Conservation (phyloP, 2,113 vertebrate genomes). For the Pionites leucogaster region DNA sequence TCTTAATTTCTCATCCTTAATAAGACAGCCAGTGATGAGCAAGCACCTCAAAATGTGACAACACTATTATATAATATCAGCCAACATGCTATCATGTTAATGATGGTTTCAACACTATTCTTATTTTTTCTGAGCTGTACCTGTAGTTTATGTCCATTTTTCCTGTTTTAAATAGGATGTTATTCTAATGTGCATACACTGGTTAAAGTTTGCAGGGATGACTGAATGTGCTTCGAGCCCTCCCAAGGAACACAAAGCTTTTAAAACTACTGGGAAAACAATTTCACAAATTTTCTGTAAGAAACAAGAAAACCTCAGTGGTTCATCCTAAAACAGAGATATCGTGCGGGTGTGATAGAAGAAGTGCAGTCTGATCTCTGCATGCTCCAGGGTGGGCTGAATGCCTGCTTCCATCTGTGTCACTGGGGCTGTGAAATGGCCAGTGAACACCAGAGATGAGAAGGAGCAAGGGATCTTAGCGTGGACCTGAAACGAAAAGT, state of each 20-base stretch:
- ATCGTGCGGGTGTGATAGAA: background rate
- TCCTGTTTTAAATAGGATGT: background rate
- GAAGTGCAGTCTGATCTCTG: accelerated
- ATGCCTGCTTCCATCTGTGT: background rate
- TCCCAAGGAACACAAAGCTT: background rate
- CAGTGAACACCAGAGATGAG: background rate
- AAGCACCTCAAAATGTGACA: background rate
- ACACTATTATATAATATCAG: background rate
- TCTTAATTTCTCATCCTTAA: background rate
- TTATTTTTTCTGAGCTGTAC: background rate
- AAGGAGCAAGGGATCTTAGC: accelerated
- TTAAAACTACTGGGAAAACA: background rate
- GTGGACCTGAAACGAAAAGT: background rate
- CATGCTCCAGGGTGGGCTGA: accelerated
- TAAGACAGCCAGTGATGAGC: background rate
- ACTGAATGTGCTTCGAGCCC: background rate
- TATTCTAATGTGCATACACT: background rate
- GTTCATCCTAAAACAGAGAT: accelerated
- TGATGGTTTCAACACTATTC: accelerated
- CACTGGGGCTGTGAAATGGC: background rate
- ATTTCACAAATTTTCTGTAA: background rate
- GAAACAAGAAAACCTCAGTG: background rate
- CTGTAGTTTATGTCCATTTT: background rate
- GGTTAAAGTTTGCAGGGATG: background rate
- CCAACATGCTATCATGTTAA: background rate